Evolutionary conservation across 2,888 invertebrate species (phyloP), one percentile per base, ranked within the genome.

Genomic region (Asteroscopus sphinx): DNA sequence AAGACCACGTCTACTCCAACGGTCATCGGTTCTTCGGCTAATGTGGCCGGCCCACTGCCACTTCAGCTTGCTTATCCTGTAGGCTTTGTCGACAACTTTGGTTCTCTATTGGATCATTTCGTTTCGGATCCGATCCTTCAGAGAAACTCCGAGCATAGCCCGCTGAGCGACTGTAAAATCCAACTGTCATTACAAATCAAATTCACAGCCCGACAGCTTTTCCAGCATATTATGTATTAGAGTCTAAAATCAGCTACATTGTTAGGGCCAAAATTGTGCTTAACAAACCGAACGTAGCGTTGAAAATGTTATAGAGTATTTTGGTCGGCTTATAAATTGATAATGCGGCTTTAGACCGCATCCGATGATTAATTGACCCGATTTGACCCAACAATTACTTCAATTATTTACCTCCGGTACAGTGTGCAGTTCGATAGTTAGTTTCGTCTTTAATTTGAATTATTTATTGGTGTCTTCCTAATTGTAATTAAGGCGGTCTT

Each of bases 291-390:
- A 61, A 52, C 32, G 41, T 45, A 41, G 53, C 66, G 64, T 70
- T 77, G 60, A 60, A 63, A 69, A 74, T 75, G 65, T 69, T 76
- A 77, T 74, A 73, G 79, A 72, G 79, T 84, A 85, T 88, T 90
- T 89, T 76, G 85, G 86, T 77, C 70, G 76, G 77, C 75, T 77
- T 80, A 86, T 89, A 85, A 90, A 91, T 91, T 85, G 82, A 81
- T 90, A 88, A 89, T 86, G 85, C 79, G 80, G 81, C 85, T 80
- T 77, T 77, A 78, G 83, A 81, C 85, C 83, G 83, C 85, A 82
- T 85, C 87, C 86, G 82, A 91, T 91, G 89, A 92, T 92, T 92
- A 92, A 93, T 94, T 93, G 93, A 93, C 92, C 93, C 84, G 82
- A 85, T 87, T 86, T 86, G 90, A 92, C 92, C 91, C 80, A 84